phyloP scores from a whole-genome alignment of 2,797 vertebrate genomes.

The Apogon talboti region DNA sequence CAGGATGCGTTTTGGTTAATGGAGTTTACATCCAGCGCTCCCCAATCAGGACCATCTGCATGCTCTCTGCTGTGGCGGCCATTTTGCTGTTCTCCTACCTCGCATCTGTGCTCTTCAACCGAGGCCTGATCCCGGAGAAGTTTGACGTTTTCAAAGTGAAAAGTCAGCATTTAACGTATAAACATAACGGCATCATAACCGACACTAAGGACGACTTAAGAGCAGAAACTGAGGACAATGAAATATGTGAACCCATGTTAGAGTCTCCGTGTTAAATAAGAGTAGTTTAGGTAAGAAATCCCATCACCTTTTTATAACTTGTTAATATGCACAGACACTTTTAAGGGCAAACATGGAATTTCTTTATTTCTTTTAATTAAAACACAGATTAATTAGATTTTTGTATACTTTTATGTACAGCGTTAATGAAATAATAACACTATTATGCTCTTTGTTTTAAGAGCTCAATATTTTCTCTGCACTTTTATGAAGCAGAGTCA shows the following conservation, averaged over 20 bases:
- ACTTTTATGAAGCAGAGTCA: constrained; percentile 54
- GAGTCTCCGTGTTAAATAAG: constrained; percentile 54
- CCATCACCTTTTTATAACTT: constrained; percentile 42
- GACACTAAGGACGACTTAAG: constrained; percentile 27
- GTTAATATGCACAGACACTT: constrained; percentile 39
- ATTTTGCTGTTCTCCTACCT: constrained; percentile 73
- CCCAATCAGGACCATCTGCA: constrained; percentile 84
- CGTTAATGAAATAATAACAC: constrained; percentile 28
- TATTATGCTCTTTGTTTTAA: constrained; percentile 54
- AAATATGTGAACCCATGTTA: constrained; percentile 64
- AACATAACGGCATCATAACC: constrained; percentile 17
- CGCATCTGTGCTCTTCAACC: constrained; percentile 55
- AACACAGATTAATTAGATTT: constrained; percentile 50
- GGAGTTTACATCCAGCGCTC: constrained; percentile 78
- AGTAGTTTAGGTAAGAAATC: constrained; percentile 15
- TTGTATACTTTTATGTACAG: constrained; percentile 61
- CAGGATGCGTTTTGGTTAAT: constrained; percentile 70
- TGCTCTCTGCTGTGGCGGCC: constrained; percentile 74
- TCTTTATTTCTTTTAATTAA: constrained; percentile 15
- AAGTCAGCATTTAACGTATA: constrained; percentile 1
- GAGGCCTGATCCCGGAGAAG: constrained; percentile 57
- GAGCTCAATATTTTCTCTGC: constrained; percentile 55
- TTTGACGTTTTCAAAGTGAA: constrained; percentile 70
- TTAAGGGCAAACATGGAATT: constrained; percentile 26
- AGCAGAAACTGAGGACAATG: constrained; percentile 45